These are phyloP conservation scores for Notolepis coatsorum DNA, from an alignment of 2,797 vertebrate species.

Conservation along the genomic window DNA sequence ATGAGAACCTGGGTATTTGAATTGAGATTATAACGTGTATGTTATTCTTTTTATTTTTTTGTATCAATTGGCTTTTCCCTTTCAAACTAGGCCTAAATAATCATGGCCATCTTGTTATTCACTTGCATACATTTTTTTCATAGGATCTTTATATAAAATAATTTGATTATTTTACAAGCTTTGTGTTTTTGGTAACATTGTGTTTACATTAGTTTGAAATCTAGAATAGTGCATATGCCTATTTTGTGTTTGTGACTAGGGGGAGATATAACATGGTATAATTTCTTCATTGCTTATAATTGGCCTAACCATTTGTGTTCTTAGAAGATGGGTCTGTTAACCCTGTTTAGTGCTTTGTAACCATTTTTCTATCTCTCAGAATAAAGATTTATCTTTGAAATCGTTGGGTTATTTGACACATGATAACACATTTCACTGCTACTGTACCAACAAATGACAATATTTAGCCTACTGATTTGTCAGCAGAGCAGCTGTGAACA, in stretches of 20 bases:
- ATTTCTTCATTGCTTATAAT: constrained; percentile 8
- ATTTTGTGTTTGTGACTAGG: constrained; percentile 19
- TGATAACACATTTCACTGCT: too few relatives aligned
- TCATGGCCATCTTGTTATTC: constrained; percentile 28
- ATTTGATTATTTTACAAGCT: constrained; percentile 21
- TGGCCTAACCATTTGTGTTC: constrained; percentile 1
- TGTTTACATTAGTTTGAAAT: constrained; percentile 28
- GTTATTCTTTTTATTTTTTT: too few relatives aligned
- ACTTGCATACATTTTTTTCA: constrained; percentile 7
- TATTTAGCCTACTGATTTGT: not conserved
- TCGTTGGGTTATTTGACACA: constrained; percentile 14
- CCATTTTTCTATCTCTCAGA: constrained; percentile 39
- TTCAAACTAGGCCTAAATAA: constrained; percentile 6
- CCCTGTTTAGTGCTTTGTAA: constrained; percentile 37
- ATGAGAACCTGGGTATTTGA: constrained; percentile 9
- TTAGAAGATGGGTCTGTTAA: constrained; percentile 7
- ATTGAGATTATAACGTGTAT: constrained; percentile 1
- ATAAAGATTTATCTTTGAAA: constrained; percentile 53
- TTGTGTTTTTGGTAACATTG: constrained; percentile 23
- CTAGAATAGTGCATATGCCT: constrained; percentile 14
- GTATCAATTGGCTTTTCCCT: not conserved
- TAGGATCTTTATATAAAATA: constrained; percentile 2
- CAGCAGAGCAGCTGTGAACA: too few relatives aligned
- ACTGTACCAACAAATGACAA: not conserved
- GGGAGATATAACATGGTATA: constrained; percentile 22